These are phyloP conservation scores for Ditylenchus dipsaci DNA, from an alignment of 1,140 invertebrate genomes.

Conservation along the genomic window DNA sequence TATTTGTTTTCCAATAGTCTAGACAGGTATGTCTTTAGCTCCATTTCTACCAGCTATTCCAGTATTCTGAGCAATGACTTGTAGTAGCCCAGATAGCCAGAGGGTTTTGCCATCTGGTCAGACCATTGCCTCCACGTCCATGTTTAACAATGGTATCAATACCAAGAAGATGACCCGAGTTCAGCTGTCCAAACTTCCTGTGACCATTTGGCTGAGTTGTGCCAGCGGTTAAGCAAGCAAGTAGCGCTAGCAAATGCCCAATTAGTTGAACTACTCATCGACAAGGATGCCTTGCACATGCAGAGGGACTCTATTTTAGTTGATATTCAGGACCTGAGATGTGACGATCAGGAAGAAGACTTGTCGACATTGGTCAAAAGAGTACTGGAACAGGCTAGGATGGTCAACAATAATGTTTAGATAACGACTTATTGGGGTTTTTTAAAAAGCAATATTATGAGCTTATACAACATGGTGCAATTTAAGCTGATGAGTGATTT, in stretches of 20 bases:
- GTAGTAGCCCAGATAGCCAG: not conserved
- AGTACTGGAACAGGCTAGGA: not conserved
- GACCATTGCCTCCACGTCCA: no score
- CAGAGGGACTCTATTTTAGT: constrained; percentile 15
- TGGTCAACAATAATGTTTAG: no score
- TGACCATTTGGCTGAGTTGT: not conserved
- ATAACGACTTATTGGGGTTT: no score
- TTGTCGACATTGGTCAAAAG: not conserved
- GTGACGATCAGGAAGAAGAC: constrained; percentile 3
- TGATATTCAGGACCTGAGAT: constrained; percentile 15
- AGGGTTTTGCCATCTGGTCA: not conserved
- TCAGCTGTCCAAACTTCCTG: constrained; percentile 14
- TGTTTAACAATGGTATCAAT: no score
- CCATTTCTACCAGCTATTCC: no score
- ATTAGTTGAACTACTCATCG: constrained; percentile 9
- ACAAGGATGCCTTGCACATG: constrained; percentile 25
- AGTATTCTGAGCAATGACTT: no score
- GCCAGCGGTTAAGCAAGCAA: not conserved
- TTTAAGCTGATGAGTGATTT: no score
- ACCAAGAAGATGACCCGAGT: constrained; percentile 1
- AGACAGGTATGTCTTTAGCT: not conserved
- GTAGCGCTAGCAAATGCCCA: constrained; percentile 14
- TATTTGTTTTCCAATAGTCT: not conserved
- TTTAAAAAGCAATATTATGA: no score
- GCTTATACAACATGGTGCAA: no score